Evolutionary conservation across 1,140 invertebrate genomes (phyloP), one percentile per base, ranked within the genome.

Genomic region (Papilio machaon): DNA sequence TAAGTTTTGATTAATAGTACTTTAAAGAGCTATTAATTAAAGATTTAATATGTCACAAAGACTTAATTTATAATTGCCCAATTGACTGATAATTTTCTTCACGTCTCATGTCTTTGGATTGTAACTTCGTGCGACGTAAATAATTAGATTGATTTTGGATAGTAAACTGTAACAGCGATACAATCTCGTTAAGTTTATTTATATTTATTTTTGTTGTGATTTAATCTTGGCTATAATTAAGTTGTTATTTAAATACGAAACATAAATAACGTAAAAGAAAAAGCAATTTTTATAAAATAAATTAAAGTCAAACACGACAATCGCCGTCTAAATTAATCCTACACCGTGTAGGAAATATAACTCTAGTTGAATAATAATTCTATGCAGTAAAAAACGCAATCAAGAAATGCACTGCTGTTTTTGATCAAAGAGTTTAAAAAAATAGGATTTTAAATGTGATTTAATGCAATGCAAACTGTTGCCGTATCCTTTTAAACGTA

Each of bases 401-500:
- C 64, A 67, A 67, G 64, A 67, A 67, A 13, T 67, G 64, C 64
- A 35, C 23, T 67, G 11, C 64, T 67, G 64, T 67, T 15, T 67
- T 67, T 67, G 30, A 67, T 67, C 5, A 35, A 35, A 67, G 10
- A 67, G 13, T 30, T 64, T 64, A 11, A 30, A 64, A 67, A 67
- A 3, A 15, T n/a, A n/a, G 11, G 64, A 23, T 67, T 35, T 67
- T 23, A 67, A 67, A 67, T 67, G 5, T 17, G 58, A 17, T 67
- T 67, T 67, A 3, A 67, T 67, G 15, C 52, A 54, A 17, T 35
- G 19, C 58, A 2, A 67, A 67, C 64, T 64, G 60, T 64, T 64
- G 10, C 23, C 60, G n/a, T 64, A 64, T 64, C 11, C n/a, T n/a
- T n/a, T n/a, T n/a, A n/a, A n/a, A n/a, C n/a, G n/a, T n/a, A n/a